These are phyloP conservation scores for Eumerus sabulonum DNA, from an alignment of 2,888 invertebrate genomes.

Conservation along the genomic window DNA sequence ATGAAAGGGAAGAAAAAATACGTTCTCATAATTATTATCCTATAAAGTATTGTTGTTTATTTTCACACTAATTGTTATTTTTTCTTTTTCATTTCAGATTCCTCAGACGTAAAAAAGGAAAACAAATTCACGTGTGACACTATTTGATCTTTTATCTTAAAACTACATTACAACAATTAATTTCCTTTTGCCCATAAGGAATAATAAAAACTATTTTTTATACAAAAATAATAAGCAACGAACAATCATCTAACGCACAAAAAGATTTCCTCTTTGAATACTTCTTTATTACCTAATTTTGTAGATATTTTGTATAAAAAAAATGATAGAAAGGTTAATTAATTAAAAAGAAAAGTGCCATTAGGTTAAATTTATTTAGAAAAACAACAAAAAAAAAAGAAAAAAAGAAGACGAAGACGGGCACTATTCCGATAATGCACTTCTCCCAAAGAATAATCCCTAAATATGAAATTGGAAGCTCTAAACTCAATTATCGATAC, in stretches of 20 bases:
- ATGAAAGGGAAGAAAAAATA: no score
- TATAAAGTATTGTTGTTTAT: background rate
- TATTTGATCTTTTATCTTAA: slow-evolving; percentile 4
- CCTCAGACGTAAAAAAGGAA: slow-evolving; percentile 27
- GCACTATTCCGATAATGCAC: no score
- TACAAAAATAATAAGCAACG: slow-evolving; percentile 19
- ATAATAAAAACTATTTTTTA: slow-evolving; percentile 5
- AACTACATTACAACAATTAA: slow-evolving; percentile 12
- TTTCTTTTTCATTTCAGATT: slow-evolving; percentile 49
- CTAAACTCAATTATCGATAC: slow-evolving; percentile 21
- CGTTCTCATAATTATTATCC: no score
- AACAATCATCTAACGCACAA: slow-evolving; percentile 58
- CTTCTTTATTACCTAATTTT: slow-evolving; percentile 37
- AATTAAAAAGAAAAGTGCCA: slow-evolving; percentile 53
- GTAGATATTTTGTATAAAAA: slow-evolving; percentile 57
- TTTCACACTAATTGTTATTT: slow-evolving; percentile 9
- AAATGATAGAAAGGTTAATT: slow-evolving; percentile 53
- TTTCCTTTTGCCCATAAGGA: background rate
- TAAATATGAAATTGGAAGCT: no score
- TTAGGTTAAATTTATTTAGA: slow-evolving; percentile 61
- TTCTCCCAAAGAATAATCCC: background rate
- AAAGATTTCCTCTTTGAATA: slow-evolving; percentile 4
- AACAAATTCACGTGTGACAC: slow-evolving; percentile 22
- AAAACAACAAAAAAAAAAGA: no score
- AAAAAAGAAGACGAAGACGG: no score